Base-by-base conservation (phyloP, 30 jellyfish, hydroid and myxozoan species). In the Cassiopea andromeda region DNA sequence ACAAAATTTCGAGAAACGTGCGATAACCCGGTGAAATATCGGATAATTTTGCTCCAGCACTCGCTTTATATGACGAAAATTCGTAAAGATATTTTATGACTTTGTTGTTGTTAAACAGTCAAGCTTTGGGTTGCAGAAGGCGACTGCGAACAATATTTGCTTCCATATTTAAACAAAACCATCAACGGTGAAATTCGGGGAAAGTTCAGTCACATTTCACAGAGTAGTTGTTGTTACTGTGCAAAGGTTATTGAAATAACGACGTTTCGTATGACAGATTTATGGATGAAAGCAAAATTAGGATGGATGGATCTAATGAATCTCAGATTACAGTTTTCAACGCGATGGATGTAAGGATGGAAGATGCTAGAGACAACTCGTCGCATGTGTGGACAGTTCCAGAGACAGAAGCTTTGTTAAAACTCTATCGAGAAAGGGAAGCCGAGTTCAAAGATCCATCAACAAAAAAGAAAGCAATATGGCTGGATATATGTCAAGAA, bases 391-490 rank as follows among this genome's bases (percentile, higher is more conserved):
- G 94, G 94, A 80, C 94, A 7, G 83, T 59, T 3, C 81, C 74
- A 6, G 94, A 87, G 59, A 80, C 78, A 27, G 90, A 87, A 44
- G 73, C 69, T 14, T 46, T 87, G 86, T 66, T 87, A 54, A 78
- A 78, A 78, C 82, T 77, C 44, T 87, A 87, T 70, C 75, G 75
- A 38, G 85, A 49, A 48, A 68, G 87, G 50, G 94, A 87, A 87
- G 60, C 84, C 9, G 94, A 87, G 14, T 73, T 87, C 44, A 87
- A 80, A 60, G 94, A 77, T 44, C 94, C 94, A 8, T 67, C 90
- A 48, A 78, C 90, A 43, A 87, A 87, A 78, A 87, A 87, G 94
- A 87, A 87, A 44, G 83, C 94, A 78, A 87, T 87, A 87, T 87
- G 94, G 94, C 72, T 69, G 86, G 94, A 87, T 2, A 70, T 87